These are phyloP conservation scores for Drosophila emarginata DNA, from an alignment of 2,888 invertebrate genomes.

Conservation along the genomic window DNA sequence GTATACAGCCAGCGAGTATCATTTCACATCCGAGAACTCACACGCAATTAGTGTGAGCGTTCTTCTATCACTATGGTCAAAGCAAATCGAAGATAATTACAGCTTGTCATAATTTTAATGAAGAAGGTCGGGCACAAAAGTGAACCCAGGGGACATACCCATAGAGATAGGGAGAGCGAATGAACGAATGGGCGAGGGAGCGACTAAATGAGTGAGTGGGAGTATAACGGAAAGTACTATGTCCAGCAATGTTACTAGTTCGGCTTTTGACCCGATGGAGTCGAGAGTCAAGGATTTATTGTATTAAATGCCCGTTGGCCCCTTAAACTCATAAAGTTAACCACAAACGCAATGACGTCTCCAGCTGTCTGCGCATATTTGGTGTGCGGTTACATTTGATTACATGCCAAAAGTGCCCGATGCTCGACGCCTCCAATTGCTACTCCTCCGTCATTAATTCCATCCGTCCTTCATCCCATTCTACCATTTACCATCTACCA, in stretches of 20 bases:
- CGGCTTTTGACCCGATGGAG: slow-evolving; percentile 3
- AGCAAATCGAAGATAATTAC: slow-evolving; percentile 78
- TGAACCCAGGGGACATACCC: slow-evolving; percentile 44
- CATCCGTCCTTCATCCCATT: slow-evolving; percentile 12
- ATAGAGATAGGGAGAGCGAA: background rate
- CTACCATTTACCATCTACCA: slow-evolving; percentile 27
- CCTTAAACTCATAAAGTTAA: slow-evolving; percentile 36
- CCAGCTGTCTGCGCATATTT: slow-evolving; percentile 61
- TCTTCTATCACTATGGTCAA: slow-evolving; percentile 50
- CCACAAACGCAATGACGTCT: slow-evolving; percentile 38
- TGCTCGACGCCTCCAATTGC: slow-evolving; percentile 39
- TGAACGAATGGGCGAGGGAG: too few species aligned
- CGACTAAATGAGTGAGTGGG: too few species aligned
- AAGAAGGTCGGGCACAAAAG: slow-evolving; percentile 65
- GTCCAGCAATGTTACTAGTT: background rate
- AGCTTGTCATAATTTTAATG: slow-evolving; percentile 78
- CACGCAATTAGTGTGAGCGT: slow-evolving; percentile 72
- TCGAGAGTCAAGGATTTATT: slow-evolving; percentile 47
- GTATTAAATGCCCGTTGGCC: slow-evolving; percentile 59
- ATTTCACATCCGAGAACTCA: slow-evolving; percentile 39
- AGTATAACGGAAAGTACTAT: too few species aligned
- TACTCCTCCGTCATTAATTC: slow-evolving; percentile 6
- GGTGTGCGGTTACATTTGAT: slow-evolving; percentile 76
- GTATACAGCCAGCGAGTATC: slow-evolving; percentile 24
- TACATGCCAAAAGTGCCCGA: slow-evolving; percentile 61